Evolutionary conservation across 2,113 vertebrate genomes (phyloP).

Genomic region (Phainopepla nitens): DNA sequence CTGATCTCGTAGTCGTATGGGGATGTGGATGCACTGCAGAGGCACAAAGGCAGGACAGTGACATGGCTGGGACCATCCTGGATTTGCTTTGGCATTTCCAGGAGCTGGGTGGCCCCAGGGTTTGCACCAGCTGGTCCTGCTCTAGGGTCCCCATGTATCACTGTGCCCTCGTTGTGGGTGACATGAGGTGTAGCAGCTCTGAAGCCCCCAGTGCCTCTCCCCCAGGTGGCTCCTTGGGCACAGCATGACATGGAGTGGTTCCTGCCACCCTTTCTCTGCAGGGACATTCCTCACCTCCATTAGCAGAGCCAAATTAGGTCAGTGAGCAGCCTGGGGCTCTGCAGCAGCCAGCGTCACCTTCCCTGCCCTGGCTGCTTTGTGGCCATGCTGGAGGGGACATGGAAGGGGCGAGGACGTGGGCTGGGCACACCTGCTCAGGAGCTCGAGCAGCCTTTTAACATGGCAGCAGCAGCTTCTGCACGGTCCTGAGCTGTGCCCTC

Average conservation of each 20-base stretch:
- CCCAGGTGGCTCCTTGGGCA: rapidly evolving
- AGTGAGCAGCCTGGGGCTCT: background rate
- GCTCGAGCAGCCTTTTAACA: rapidly evolving
- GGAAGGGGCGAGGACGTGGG: background rate
- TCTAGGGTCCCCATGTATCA: background rate
- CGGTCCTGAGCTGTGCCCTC: rapidly evolving
- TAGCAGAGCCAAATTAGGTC: constrained; percentile 28
- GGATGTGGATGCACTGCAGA: constrained; percentile 61
- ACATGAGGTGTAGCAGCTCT: background rate
- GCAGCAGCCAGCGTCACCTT: background rate
- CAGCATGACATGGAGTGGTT: rapidly evolving
- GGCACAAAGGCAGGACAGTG: background rate
- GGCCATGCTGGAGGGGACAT: background rate
- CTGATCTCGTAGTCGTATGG: constrained; percentile 77
- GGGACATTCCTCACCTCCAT: background rate
- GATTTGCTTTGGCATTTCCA: background rate
- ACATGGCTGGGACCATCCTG: background rate
- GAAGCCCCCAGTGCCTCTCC: background rate
- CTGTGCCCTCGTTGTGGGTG: rapidly evolving
- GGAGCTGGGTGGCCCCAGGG: rapidly evolving
- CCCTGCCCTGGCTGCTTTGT: background rate
- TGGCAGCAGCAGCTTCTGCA: rapidly evolving
- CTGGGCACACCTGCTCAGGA: background rate
- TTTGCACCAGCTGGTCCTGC: background rate
- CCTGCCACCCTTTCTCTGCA: background rate